Evolutionary conservation across 2,113 vertebrate genomes (phyloP), one percentile per base, ranked within the genome.

Genomic region (Muntiacus muntjak): DNA sequence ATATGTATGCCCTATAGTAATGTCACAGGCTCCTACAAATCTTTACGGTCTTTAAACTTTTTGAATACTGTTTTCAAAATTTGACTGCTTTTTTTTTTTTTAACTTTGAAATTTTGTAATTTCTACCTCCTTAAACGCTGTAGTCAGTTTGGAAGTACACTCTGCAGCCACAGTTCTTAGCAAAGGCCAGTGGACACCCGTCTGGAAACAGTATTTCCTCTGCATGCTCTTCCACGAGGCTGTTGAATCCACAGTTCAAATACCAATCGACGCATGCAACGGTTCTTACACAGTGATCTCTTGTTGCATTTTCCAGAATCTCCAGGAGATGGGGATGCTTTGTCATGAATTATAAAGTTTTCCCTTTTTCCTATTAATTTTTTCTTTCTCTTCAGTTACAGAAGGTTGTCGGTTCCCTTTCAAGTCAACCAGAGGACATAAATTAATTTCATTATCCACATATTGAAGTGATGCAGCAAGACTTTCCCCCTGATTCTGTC

Each of bases 361-460:
- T 47, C 19, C 19, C 64, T 67, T 88, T 81, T 78, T 54, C 47
- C 36, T 54, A 28, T 21, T 30, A 67, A 79, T 36, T 36, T 23
- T 78, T 84, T 30, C 7, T 45, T 83, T 85, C 40, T 30, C 87
- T 91, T 96, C 83, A 91, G 26, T 79, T 86, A 23, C 55, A 85
- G 74, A 52, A 74, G 50, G 33, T 96, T 97, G 28, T 55, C 79
- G 54, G 30, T 89, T 94, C 86, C 40, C 60, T 95, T 84, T 74
- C 28, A 30, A 28, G 74, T 74, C 55, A 85, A 15, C 58, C 67
- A 60, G 28, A 30, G 60, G 25, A n/a, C 43, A 15, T 33, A 12
- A 30, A 11, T 40, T 57, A 17, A 28, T 64, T 67, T 87, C 25
- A 57, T 50, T 45, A 36, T 52, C 47, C 60, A 10, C 25, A 13